phyloP scores from a whole-genome alignment of 1,140 invertebrate genomes.

The Drosophila nikananu region DNA sequence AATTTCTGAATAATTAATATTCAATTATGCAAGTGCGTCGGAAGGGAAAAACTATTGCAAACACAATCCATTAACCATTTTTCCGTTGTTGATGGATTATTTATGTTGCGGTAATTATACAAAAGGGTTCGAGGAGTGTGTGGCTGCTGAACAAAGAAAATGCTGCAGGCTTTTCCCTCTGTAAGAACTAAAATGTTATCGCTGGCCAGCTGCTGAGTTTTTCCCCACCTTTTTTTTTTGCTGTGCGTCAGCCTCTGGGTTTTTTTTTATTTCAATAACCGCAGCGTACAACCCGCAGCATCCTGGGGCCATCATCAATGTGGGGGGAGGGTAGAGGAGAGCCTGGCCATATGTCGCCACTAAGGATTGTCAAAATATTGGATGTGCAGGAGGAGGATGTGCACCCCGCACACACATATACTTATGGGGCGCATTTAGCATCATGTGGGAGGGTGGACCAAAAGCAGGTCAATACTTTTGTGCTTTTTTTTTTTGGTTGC shows the following conservation, averaged over 20 bases:
- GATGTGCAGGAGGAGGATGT: slow-evolving; percentile 2
- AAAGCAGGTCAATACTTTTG: slow-evolving; percentile 71
- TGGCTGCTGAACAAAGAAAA: slow-evolving; percentile 22
- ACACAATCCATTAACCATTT: slow-evolving; percentile 70
- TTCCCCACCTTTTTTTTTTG: too few relatives aligned
- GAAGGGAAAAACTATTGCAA: slow-evolving; percentile 27
- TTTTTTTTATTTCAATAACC: slow-evolving; percentile 26
- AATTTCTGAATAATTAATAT: slow-evolving; percentile 83
- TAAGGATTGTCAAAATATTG: slow-evolving; percentile 74
- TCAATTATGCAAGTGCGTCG: slow-evolving; percentile 73
- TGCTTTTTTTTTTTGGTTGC: slow-evolving; percentile 36
- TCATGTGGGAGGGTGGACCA: slow-evolving; percentile 11
- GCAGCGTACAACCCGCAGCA: slow-evolving; percentile 44
- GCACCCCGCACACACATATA: slow-evolving; percentile 5
- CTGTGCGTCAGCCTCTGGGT: slow-evolving; percentile 23
- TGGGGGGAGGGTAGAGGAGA: not conserved
- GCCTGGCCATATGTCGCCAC: slow-evolving; percentile 35
- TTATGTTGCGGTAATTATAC: slow-evolving; percentile 77
- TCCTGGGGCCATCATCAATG: slow-evolving; percentile 42
- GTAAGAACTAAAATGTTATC: slow-evolving; percentile 43
- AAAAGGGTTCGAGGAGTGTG: slow-evolving; percentile 41
- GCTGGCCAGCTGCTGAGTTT: slow-evolving; percentile 35
- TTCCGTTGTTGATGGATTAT: slow-evolving; percentile 56
- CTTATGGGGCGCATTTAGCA: slow-evolving; percentile 39
- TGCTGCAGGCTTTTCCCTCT: slow-evolving; percentile 49